phyloP scores from a whole-genome alignment of 1,140 invertebrate genomes.

The Drosophila nigrodunni region DNA sequence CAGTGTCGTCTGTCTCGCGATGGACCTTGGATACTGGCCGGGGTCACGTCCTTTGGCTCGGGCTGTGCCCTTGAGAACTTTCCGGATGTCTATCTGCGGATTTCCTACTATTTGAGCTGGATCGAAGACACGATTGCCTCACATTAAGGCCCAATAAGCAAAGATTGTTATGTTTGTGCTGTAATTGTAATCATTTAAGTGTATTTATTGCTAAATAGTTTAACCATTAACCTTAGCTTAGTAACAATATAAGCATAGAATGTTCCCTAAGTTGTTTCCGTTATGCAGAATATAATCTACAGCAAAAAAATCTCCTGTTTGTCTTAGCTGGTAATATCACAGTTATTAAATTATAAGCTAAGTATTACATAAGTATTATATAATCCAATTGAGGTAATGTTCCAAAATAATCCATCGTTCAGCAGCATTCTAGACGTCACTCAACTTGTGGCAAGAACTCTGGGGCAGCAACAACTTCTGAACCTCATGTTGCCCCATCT shows the following conservation, averaged over 20 bases:
- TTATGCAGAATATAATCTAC: slow-evolving; percentile 74
- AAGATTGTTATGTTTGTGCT: slow-evolving; percentile 34
- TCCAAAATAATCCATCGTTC: not conserved
- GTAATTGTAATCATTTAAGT: slow-evolving; percentile 56
- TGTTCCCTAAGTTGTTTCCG: slow-evolving; percentile 80
- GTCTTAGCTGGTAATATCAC: slow-evolving; percentile 74
- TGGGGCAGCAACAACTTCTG: slow-evolving; percentile 52
- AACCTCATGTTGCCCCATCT: slow-evolving; percentile 44
- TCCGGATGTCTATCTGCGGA: slow-evolving; percentile 94
- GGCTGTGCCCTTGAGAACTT: slow-evolving; percentile 94
- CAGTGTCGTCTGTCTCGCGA: slow-evolving; percentile 89
- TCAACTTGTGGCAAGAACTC: slow-evolving; percentile 1
- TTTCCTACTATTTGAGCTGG: slow-evolving; percentile 94
- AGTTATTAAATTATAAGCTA: slow-evolving; percentile 43
- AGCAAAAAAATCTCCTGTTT: slow-evolving; percentile 59
- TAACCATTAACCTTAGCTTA: slow-evolving; percentile 67
- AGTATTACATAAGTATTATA: slow-evolving; percentile 6
- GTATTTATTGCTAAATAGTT: slow-evolving; percentile 51
- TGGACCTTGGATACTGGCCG: slow-evolving; percentile 93
- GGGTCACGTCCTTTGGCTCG: slow-evolving; percentile 95
- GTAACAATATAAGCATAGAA: slow-evolving; percentile 60
- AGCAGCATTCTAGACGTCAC: slow-evolving; percentile 26
- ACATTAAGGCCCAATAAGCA: slow-evolving; percentile 49
- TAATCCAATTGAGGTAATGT: slow-evolving; percentile 46
- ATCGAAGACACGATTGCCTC: slow-evolving; percentile 87